Base-by-base conservation (phyloP, 92 coral and sea anemone species). In the Heliopora coerulea region DNA sequence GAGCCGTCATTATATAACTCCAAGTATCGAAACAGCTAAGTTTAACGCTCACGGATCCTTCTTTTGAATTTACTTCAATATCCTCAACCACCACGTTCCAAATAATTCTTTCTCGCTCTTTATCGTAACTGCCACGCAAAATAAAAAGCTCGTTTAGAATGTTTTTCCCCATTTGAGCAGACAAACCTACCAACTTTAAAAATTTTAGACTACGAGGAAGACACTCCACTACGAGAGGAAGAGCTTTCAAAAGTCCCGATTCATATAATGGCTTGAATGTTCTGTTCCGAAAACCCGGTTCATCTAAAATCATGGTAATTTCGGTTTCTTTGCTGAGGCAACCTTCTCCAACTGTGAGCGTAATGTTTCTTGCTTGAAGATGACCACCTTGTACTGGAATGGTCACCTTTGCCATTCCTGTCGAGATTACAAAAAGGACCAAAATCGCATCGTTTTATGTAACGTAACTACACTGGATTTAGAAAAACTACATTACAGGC, bases 301-400 rank as follows among this genome's bases (percentile, higher is more conserved):
- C n/a, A 41, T 49, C 41, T 29, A 8, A 25, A 8, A 46, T 67
- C 59, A 67, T 42, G 0, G 74, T 67, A 30, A 67, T 67, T n/a
- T 67, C 19, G 20, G 74, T 67, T 37, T 67, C 59, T 15, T 67
- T 40, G 2, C 7, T 20, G 29, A 46, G 74, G 28, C 74, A 67
- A 11, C 74, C 59, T 0, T 58, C 24, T 19, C 74, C 74, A 21
- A 46, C 1, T 18, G 19, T 1, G 10, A 67, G 40, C 17, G 31
- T 46, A 27, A 49, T 8, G 3, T 19, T 59, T 13, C 26, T 73
- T 27, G 61, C 56, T 24, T 82, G 31, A 24, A 64, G 19, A 18
- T 28, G 34, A 14, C 81, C 81, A 3, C 81, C 44, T 42, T 65
- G 41, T 25, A 24, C 68, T 20, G 76, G 29, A 30, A 74, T 32